phyloP scores from a whole-genome alignment of 2,113 vertebrate genomes.

The Elephantulus edwardii region DNA sequence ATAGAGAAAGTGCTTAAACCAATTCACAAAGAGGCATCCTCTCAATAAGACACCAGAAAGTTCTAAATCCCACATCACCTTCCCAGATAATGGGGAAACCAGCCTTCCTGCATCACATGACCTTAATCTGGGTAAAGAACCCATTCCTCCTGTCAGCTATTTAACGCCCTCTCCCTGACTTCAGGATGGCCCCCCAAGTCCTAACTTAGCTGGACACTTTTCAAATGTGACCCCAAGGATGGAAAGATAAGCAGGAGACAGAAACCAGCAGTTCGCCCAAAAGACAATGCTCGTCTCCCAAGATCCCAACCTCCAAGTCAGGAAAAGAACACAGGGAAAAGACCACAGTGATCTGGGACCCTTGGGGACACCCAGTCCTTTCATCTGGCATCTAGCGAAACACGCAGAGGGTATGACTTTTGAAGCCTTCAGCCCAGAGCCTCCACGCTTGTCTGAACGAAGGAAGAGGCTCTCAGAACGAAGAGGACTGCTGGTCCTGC shows the following conservation, averaged over 20 bases:
- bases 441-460: background rate
- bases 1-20: background rate
- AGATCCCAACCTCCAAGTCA: background rate
- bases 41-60: background rate
- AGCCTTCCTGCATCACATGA: background rate
- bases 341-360: background rate
- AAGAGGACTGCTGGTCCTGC: too few relatives aligned
- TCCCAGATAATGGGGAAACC: background rate
- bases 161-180: background rate
- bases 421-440: background rate
- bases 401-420: background rate
- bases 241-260: background rate
- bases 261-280: background rate
- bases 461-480: too few relatives aligned
- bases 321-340: background rate
- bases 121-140: background rate
- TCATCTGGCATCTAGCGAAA: background rate
- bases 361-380: background rate
- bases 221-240: background rate
- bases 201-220: background rate
- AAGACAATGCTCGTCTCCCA: background rate
- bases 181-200: background rate
- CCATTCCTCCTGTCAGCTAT: background rate
- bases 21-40: background rate
- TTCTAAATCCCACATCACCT: background rate